These are phyloP conservation scores for Ophion ventricosus DNA, from an alignment of 2,888 invertebrate genomes.

Conservation along the genomic window DNA sequence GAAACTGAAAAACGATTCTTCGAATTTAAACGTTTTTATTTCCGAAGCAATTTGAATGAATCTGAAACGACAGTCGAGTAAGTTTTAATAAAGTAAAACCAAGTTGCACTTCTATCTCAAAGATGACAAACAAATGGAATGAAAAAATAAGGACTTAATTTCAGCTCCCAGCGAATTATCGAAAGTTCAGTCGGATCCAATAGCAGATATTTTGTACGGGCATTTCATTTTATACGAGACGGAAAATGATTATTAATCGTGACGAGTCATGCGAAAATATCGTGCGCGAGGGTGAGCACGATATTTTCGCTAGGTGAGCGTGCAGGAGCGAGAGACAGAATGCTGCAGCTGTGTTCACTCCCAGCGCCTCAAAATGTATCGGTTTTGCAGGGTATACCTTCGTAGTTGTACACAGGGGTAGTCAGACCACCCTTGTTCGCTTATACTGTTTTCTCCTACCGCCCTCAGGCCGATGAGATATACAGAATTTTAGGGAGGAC, in stretches of 20 bases:
- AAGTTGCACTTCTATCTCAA: not conserved
- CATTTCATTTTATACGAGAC: constrained; percentile 49
- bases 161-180: not conserved
- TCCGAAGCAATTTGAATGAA: no score
- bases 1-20: not conserved
- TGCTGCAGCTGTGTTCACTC: constrained; percentile 63
- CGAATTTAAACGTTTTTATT: not conserved
- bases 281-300: constrained; percentile 1
- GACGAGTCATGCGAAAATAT: constrained; percentile 64
- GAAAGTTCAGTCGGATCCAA: not conserved
- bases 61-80: no score
- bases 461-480: constrained; percentile 47
- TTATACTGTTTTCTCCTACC: constrained; percentile 18
- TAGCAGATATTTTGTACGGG: constrained; percentile 26
- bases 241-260: constrained; percentile 62
- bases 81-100: no score
- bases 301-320: constrained; percentile 29
- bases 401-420: constrained; percentile 4
- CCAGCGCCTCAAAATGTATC: constrained; percentile 64
- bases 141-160: constrained; percentile 10
- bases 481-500: constrained; percentile 21
- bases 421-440: constrained; percentile 52
- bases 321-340: constrained; percentile 22
- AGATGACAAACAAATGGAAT: not conserved
- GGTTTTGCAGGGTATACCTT: constrained; percentile 20